These are phyloP conservation scores for Premnoplex brunnescens DNA, from an alignment of 2,797 vertebrate species.

Conservation along the genomic window DNA sequence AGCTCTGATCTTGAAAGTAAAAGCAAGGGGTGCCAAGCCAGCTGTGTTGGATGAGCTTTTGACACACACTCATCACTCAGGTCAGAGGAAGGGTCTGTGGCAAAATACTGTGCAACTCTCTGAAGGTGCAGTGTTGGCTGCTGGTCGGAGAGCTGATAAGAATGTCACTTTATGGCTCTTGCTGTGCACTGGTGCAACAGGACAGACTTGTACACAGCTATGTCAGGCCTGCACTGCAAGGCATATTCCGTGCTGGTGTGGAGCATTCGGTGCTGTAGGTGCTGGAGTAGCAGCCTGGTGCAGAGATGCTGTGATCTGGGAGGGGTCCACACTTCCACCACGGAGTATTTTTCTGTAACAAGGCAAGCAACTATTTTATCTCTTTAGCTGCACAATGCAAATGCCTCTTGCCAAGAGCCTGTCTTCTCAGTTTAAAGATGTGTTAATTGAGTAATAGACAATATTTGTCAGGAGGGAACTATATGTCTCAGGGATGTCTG, in stretches of 20 bases:
- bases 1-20: background rate
- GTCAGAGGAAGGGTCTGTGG: background rate
- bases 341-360: background rate
- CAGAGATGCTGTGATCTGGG: background rate
- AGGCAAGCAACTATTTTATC: conserved; percentile 1
- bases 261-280: background rate
- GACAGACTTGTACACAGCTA: too few species aligned
- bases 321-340: background rate
- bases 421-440: conserved; percentile 50
- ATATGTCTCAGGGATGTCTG: conserved; percentile 3
- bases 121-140: background rate
- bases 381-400: conserved; percentile 17
- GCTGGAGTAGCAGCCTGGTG: background rate
- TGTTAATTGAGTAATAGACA: conserved; percentile 56
- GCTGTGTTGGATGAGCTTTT: background rate
- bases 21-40: background rate
- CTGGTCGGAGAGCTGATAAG: background rate
- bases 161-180: background rate
- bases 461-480: conserved; percentile 9
- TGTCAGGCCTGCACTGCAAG: background rate
- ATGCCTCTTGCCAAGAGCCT: conserved; percentile 36
- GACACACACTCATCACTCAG: background rate
- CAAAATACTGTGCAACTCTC: background rate
- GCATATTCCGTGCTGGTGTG: rapidly evolving
- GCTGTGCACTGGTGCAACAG: background rate